Conservation (phyloP, 2,797 vertebrate genomes). For the Mus caroli region DNA sequence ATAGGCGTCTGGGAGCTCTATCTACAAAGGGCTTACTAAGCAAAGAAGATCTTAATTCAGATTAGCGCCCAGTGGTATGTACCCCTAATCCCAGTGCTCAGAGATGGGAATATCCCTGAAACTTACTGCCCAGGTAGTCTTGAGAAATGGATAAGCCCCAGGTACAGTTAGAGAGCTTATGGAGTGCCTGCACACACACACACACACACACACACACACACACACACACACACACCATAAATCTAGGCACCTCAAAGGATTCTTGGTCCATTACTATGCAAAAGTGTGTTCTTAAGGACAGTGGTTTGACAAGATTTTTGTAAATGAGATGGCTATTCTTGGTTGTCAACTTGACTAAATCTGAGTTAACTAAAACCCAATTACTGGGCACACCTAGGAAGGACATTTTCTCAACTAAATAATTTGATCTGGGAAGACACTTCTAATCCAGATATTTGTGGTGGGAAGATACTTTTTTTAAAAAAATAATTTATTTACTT, state of each 20-base stretch:
- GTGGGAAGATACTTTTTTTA: background rate
- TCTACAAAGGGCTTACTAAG: background rate
- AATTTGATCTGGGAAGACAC: background rate
- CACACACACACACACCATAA: background rate
- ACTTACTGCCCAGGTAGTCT: background rate
- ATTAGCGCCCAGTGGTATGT: background rate
- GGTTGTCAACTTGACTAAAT: background rate
- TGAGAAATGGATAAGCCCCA: background rate
- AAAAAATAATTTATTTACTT: background rate
- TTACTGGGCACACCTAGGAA: background rate
- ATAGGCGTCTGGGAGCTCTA: background rate
- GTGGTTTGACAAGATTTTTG: slow-evolving; percentile 5
- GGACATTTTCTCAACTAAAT: background rate
- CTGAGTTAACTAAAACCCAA: background rate
- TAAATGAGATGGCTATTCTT: background rate
- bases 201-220: background rate
- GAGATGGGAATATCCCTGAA: background rate
- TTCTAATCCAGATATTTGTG: background rate
- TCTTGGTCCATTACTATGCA: background rate
- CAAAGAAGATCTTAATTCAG: background rate
- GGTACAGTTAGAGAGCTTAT: background rate
- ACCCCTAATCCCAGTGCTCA: background rate
- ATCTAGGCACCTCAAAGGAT: background rate
- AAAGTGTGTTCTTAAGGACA: background rate
- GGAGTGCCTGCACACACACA: background rate